A percentile compares a stretch with the other conserved stretches of the same genome.
Evolutionary conservation across 2,888 invertebrate genomes (phyloP).

Genomic region (Diabrotica balteata): DNA sequence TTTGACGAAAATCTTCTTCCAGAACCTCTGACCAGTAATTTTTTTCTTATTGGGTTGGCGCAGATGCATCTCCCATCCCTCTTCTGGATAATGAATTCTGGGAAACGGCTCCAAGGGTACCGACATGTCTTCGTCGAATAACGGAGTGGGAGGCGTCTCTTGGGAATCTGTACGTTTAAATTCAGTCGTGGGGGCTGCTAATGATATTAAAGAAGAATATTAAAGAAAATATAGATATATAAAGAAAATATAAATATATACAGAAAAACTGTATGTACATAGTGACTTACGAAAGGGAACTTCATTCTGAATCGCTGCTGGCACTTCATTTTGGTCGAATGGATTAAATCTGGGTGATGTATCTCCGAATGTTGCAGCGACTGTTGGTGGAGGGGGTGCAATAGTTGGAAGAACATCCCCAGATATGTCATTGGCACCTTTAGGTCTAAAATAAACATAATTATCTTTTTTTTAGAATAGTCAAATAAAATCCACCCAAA

Average conservation of each 20-base stretch:
- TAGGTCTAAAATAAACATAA: slow-evolving; percentile 61
- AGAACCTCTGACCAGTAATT: slow-evolving; percentile 90
- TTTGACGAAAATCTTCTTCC: slow-evolving; percentile 95
- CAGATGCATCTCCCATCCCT: slow-evolving; percentile 96
- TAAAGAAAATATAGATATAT: too few relatives aligned
- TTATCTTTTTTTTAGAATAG: background rate
- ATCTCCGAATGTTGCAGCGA: slow-evolving; percentile 64
- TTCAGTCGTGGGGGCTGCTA: slow-evolving; percentile 19
- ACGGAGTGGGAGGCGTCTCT: slow-evolving; percentile 89
- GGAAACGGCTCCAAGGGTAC: slow-evolving; percentile 93
- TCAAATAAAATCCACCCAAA: too few relatives aligned
- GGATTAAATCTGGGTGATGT: slow-evolving; percentile 78
- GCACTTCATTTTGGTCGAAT: slow-evolving; percentile 68
- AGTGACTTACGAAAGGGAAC: slow-evolving; percentile 53
- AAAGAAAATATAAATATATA: too few relatives aligned
- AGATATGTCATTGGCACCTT: slow-evolving; percentile 62
- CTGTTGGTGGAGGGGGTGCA: slow-evolving; percentile 72
- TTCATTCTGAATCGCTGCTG: slow-evolving; percentile 55
- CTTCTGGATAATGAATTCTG: slow-evolving; percentile 74
- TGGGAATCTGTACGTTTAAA: slow-evolving; percentile 67
- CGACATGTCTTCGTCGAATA: slow-evolving; percentile 93
- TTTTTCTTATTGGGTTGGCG: slow-evolving; percentile 97
- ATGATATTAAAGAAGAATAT: background rate
- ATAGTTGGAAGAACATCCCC: slow-evolving; percentile 75
- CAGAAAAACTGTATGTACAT: too few relatives aligned